These are phyloP conservation scores for Sialia sialis DNA, from an alignment of 2,113 vertebrate genomes.

Conservation along the genomic window DNA sequence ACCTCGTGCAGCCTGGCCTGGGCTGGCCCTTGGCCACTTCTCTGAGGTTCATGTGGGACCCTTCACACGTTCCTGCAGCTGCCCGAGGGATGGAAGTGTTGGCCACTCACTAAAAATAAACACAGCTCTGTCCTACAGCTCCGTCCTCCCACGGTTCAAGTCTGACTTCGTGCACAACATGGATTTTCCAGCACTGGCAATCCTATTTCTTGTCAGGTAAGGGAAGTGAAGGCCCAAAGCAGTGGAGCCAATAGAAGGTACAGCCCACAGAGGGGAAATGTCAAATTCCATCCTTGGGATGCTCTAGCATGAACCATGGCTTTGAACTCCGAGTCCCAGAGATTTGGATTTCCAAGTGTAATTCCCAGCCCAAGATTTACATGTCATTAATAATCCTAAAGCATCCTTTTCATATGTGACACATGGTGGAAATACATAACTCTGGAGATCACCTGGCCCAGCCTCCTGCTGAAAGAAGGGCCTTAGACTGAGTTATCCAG, in stretches of 20 bases:
- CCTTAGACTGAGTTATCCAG: not conserved
- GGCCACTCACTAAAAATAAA: not conserved
- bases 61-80: not conserved
- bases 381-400: constrained; percentile 14
- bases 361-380: not conserved
- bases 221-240: not conserved
- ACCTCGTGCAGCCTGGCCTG: not conserved
- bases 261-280: not conserved
- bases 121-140: accelerated
- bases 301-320: not conserved
- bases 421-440: not conserved
- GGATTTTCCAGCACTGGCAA: not conserved
- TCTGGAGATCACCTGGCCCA: constrained; percentile 7
- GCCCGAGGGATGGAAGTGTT: not conserved
- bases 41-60: not conserved
- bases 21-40: not conserved
- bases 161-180: not conserved
- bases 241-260: not conserved
- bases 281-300: not conserved
- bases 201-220: not conserved
- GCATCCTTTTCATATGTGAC: not conserved
- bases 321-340: not conserved
- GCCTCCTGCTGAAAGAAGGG: not conserved
- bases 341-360: not conserved
- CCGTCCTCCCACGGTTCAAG: not conserved